Evolutionary conservation across 1,140 invertebrate species (phyloP).

Genomic region (Zaprionus tsacasi): DNA sequence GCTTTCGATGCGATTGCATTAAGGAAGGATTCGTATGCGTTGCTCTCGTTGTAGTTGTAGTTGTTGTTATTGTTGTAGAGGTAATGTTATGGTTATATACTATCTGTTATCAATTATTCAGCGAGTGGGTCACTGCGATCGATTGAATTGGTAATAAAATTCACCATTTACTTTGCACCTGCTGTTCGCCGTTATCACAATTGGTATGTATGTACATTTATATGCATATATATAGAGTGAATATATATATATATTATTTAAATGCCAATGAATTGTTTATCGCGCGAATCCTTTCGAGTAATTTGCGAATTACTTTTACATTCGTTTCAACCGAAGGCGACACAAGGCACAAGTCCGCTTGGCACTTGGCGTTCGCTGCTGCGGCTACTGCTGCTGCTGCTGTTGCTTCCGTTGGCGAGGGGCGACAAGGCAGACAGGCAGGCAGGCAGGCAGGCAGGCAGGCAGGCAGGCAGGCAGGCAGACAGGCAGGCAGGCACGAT

Average conservation of each 20-base stretch:
- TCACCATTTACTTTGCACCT: constrained; percentile 36
- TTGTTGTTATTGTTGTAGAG: background rate
- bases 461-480: too few relatives aligned
- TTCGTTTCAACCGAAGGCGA: background rate
- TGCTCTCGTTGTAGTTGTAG: background rate
- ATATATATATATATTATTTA: constrained; percentile 18
- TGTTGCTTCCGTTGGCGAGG: too few relatives aligned
- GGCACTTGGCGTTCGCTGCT: background rate
- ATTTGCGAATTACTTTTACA: background rate
- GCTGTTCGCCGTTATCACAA: constrained; percentile 5
- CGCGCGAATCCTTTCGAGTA: constrained; percentile 30
- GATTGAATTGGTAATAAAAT: constrained; percentile 26
- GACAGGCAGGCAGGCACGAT: too few relatives aligned
- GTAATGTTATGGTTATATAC: background rate
- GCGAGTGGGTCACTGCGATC: constrained; percentile 11
- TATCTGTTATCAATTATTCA: constrained; percentile 39
- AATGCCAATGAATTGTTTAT: background rate
- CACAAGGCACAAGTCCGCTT: constrained; percentile 1
- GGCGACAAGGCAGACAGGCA: too few relatives aligned
- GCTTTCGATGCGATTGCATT: constrained; percentile 2
- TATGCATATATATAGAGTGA: constrained; percentile 13
- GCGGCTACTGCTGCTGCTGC: too few relatives aligned
- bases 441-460: too few relatives aligned
- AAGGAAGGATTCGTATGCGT: constrained; percentile 30
- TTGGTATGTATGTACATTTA: background rate